Evolutionary conservation across 2,797 vertebrate genomes (phyloP), one percentile per base, ranked within the genome.

Genomic region (Sebastes miniatus): DNA sequence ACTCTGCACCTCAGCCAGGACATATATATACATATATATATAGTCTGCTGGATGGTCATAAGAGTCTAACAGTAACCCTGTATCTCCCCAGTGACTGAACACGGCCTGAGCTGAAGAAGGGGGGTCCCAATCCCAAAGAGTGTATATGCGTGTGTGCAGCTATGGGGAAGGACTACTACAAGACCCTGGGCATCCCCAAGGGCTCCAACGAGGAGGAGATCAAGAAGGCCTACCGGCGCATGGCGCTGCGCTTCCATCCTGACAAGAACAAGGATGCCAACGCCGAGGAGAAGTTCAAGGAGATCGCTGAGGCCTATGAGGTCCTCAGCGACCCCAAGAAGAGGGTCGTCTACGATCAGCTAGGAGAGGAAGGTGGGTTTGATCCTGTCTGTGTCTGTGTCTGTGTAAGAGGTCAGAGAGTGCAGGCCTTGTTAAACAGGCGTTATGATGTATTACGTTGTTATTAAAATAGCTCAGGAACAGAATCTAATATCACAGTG

Each of bases 121-220:
- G 73, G 29, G 75, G 61, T 87, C 77, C 79, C 75, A 54, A 54
- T 90, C 80, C 76, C 4, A 24, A 18, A 79, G 70, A 88, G 77
- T 83, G 67, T 39, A 39, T 81, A 36, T 87, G 66, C 20, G 65
- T 62, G 72, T 73, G 79, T 78, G 67, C 77, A 89, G 94, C 95
- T 84, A 99, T 99, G 98, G 98, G 98, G 79, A 99, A 99, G 95
- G 98, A 99, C 94, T 99, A 99, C 88, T 99, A 99, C 94, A 99
- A 98, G 95, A 97, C 96, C 89, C 92, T 99, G 90, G 98, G 98
- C 69, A 98, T 99, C 93, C 95, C 97, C 61, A 96, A 97, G 0
- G 96, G 97, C 1, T 97, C 98, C 91, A 99, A 98, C 0, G 98
- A 99, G 77, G 98, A 99, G 88, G 98, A 99, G 92, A 98, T 99